phyloP scores from a whole-genome alignment of 2,888 invertebrate genomes.

The Aplocera efformata region DNA sequence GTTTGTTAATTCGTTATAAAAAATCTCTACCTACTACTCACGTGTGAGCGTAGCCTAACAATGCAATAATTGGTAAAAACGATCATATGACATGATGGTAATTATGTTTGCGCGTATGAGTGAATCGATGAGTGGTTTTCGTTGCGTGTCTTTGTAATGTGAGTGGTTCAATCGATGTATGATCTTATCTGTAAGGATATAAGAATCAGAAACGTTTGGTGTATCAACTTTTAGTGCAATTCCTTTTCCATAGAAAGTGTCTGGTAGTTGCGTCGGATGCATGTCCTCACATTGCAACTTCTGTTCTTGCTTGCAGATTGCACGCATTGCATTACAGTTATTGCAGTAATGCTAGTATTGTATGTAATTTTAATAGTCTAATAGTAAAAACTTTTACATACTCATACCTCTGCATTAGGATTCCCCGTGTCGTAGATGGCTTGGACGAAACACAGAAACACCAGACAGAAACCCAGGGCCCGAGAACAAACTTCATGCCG shows the following conservation, averaged over 20 bases:
- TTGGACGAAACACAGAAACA: no score
- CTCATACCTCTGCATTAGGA: no score
- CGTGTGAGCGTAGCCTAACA: slow-evolving; percentile 36
- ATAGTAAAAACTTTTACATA: no score
- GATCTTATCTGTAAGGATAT: slow-evolving; percentile 1
- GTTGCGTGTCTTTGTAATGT: slow-evolving; percentile 15
- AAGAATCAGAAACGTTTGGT: slow-evolving; percentile 5
- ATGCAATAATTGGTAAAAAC: slow-evolving; percentile 15
- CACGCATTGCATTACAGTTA: not conserved
- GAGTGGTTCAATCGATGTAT: slow-evolving; percentile 3
- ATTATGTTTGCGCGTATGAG: slow-evolving; percentile 24
- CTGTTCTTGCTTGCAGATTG: not conserved
- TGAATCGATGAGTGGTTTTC: slow-evolving; percentile 20
- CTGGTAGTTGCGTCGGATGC: not conserved
- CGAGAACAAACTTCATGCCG: no score
- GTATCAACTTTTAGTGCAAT: slow-evolving; percentile 1
- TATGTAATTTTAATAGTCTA: no score
- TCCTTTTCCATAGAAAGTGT: slow-evolving; percentile 14
- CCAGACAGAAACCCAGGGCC: no score
- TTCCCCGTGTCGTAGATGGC: no score
- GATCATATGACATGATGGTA: slow-evolving; percentile 4
- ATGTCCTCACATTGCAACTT: not conserved
- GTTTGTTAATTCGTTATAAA: slow-evolving; percentile 39
- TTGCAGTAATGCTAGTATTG: no score
- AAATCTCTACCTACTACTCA: slow-evolving; percentile 29